These are phyloP conservation scores for Arge pagana DNA, from an alignment of 2,888 invertebrate species.

Conservation along the genomic window DNA sequence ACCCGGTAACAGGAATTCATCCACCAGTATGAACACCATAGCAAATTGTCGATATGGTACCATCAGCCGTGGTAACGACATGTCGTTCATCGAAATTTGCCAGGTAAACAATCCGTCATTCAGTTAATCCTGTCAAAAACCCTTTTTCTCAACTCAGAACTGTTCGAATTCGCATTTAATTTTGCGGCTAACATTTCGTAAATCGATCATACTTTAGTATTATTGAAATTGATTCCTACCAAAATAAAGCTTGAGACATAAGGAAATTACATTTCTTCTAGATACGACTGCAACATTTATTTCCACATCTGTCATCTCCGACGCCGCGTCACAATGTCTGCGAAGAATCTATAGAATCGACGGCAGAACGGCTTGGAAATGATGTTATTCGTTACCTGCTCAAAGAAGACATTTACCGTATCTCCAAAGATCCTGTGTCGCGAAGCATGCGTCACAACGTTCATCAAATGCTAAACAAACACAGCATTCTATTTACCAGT, in stretches of 20 bases:
- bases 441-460: conserved; percentile 58
- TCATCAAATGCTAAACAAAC: conserved; percentile 58
- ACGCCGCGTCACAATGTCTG: conserved; percentile 41
- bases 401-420: conserved; percentile 53
- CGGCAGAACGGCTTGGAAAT: conserved; percentile 50
- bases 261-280: conserved; percentile 40
- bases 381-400: conserved; percentile 54
- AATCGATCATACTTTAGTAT: not conserved
- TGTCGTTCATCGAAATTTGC: conserved; percentile 54
- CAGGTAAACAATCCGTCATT: conserved; percentile 48
- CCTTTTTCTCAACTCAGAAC: no score
- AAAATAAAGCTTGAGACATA: not conserved
- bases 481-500: conserved; percentile 58
- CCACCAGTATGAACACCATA: conserved; percentile 40
- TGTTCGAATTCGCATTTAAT: no score
- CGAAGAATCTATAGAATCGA: conserved; percentile 51
- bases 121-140: no score
- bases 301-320: conserved; percentile 49
- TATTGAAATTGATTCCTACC: not conserved
- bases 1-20: conserved; percentile 53
- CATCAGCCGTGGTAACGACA: conserved; percentile 43
- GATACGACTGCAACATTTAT: conserved; percentile 52
- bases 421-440: conserved; percentile 56
- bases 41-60: conserved; percentile 53
- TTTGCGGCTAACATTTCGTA: no score